A percentile compares a stretch with the other conserved stretches of the same genome.
Conservation (phyloP, 2,113 vertebrate species). For the Crotalus helleri region DNA sequence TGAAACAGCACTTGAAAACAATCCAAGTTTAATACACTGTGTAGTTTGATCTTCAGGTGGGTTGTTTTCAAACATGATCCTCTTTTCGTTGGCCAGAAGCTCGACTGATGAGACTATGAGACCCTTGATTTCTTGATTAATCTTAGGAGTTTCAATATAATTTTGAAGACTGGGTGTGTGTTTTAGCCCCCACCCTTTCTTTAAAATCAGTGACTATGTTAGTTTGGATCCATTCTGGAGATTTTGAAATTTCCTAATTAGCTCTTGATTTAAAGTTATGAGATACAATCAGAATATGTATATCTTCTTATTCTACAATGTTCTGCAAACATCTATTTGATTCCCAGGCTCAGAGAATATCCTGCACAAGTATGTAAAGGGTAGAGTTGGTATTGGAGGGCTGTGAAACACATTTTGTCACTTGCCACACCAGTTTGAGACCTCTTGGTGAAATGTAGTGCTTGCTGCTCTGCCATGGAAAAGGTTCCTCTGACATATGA, state of each 20-base stretch:
- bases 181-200: neutral
- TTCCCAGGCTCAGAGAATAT: neutral
- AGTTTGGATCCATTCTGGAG: neutral
- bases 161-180: neutral
- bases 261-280: neutral
- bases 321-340: neutral
- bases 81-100: neutral
- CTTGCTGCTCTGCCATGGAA: neutral
- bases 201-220: neutral
- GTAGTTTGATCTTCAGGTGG: neutral
- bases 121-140: neutral
- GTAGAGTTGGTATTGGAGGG: neutral
- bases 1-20: neutral
- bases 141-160: neutral
- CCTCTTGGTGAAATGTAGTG: neutral
- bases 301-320: neutral
- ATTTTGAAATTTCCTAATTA: neutral
- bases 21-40: neutral
- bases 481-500: neutral
- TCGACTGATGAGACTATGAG: neutral
- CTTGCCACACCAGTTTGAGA: neutral
- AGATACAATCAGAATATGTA: neutral
- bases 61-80: neutral
- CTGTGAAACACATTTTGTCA: neutral
- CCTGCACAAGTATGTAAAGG: neutral